phyloP scores from a whole-genome alignment of 2,113 vertebrate genomes.

The Himantopus leucocephalus region DNA sequence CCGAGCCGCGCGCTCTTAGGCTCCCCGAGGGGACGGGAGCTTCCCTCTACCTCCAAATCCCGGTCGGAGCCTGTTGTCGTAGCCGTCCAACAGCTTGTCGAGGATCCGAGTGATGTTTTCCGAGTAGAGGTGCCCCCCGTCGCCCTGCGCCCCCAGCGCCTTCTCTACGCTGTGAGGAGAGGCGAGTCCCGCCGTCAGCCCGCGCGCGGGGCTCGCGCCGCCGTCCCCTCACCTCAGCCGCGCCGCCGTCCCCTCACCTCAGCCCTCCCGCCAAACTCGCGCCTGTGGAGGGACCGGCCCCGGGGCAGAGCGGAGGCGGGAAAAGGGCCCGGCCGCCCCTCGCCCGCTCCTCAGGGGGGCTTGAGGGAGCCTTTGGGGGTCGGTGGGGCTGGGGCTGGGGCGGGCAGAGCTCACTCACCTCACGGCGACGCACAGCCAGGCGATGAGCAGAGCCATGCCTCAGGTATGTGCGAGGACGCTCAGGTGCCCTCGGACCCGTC shows the following conservation, averaged over 20 bases:
- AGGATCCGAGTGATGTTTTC: constrained; percentile 92
- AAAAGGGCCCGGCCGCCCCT: background rate
- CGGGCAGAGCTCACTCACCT: constrained; percentile 76
- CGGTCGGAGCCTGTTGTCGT: constrained; percentile 92
- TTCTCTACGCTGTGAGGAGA: constrained; percentile 75
- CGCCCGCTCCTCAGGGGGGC: background rate
- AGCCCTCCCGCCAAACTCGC: background rate
- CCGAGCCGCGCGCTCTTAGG: background rate
- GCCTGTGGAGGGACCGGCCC: background rate
- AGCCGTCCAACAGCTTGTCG: constrained; percentile 92
- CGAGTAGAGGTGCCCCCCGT: constrained; percentile 79
- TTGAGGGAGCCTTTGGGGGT: background rate
- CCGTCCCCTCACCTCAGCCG: no score
- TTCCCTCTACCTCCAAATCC: constrained; percentile 88
- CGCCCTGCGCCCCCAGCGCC: constrained; percentile 69
- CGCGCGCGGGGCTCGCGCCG: background rate
- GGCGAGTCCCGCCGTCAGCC: background rate
- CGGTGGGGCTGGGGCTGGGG: no score
- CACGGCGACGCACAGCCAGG: constrained; percentile 76
- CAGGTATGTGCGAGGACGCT: constrained; percentile 31
- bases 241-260: background rate
- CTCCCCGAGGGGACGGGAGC: background rate
- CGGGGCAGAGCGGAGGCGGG: fast-evolving
- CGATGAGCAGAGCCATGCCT: constrained; percentile 83
- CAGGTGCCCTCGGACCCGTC: constrained; percentile 66